These are phyloP conservation scores for Ophioderma brevispina DNA, from an alignment of 35 echinoderm and acorn worm genomes.

Conservation along the genomic window DNA sequence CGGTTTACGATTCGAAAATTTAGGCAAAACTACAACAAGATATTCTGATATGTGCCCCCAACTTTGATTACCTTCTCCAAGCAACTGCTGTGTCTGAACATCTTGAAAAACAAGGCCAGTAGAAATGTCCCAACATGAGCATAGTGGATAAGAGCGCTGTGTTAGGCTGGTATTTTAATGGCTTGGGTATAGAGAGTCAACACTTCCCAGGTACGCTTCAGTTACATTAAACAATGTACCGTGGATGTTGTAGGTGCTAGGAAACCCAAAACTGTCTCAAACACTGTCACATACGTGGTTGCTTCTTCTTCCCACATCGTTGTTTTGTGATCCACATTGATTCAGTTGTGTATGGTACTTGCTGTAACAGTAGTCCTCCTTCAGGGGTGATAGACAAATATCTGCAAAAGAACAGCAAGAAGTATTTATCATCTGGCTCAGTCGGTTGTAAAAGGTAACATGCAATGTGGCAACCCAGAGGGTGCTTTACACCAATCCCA, in stretches of 20 bases:
- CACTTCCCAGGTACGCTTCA: neutral
- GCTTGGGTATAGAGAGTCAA: neutral
- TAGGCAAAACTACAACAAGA: too few species aligned
- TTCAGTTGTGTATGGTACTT: neutral
- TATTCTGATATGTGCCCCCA: neutral
- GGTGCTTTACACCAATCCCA: too few species aligned
- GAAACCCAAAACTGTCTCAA: neutral
- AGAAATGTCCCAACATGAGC: conserved; percentile 92
- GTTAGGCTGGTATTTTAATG: conserved; percentile 60
- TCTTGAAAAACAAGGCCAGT: conserved; percentile 84
- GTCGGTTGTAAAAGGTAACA: too few species aligned
- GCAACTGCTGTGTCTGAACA: conserved; percentile 71
- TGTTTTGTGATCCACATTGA: neutral
- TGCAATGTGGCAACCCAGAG: too few species aligned
- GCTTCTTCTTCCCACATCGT: neutral
- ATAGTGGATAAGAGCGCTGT: conserved; percentile 88
- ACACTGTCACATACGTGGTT: neutral
- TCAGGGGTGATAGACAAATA: neutral
- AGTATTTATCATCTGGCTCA: too few species aligned
- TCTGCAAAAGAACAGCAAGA: too few species aligned
- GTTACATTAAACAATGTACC: conserved; percentile 3
- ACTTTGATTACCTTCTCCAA: conserved; percentile 75
- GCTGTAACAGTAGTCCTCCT: neutral
- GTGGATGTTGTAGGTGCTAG: neutral
- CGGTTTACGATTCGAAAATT: too few species aligned